A percentile compares a stretch with the other conserved stretches of the same genome.
These are phyloP conservation scores for Drosophila limbata DNA, from an alignment of 2,888 invertebrate species.

Conservation along the genomic window DNA sequence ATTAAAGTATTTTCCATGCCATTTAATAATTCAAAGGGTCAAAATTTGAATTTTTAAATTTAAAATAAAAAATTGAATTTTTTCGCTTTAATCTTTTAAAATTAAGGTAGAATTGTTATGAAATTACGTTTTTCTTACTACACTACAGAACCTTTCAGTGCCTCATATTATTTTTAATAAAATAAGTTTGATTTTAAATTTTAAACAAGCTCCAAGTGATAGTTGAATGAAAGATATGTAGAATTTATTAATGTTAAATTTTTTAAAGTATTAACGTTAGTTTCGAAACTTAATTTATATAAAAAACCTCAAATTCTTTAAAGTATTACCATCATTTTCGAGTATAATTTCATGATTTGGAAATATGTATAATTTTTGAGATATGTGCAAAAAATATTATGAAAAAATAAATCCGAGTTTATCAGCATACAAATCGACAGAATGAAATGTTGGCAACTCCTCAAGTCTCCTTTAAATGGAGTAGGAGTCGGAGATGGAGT, in stretches of 20 bases:
- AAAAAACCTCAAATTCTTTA: too few relatives aligned
- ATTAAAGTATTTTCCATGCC: conserved; percentile 1
- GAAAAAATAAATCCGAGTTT: conserved; percentile 35
- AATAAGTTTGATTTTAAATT: too few relatives aligned
- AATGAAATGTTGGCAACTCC: conserved; percentile 26
- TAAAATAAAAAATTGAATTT: neutral
- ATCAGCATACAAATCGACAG: conserved; percentile 27
- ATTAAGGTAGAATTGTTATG: neutral
- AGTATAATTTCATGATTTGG: neutral
- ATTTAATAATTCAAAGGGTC: too few relatives aligned
- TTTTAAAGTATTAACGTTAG: too few relatives aligned
- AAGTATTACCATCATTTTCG: neutral
- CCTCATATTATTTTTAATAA: too few relatives aligned
- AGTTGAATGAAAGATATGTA: too few relatives aligned
- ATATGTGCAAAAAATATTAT: neutral
- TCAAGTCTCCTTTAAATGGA: neutral
- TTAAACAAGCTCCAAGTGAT: too few relatives aligned
- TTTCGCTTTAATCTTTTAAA: neutral
- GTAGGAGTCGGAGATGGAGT: conserved; percentile 3
- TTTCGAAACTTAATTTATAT: too few relatives aligned
- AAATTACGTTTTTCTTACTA: too few relatives aligned
- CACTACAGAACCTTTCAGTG: too few relatives aligned
- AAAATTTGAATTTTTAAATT: neutral
- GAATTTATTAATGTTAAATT: too few relatives aligned
- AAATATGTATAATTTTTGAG: too few relatives aligned